Conservation (phyloP, 2,888 invertebrate species). For the Hololepta plana region DNA sequence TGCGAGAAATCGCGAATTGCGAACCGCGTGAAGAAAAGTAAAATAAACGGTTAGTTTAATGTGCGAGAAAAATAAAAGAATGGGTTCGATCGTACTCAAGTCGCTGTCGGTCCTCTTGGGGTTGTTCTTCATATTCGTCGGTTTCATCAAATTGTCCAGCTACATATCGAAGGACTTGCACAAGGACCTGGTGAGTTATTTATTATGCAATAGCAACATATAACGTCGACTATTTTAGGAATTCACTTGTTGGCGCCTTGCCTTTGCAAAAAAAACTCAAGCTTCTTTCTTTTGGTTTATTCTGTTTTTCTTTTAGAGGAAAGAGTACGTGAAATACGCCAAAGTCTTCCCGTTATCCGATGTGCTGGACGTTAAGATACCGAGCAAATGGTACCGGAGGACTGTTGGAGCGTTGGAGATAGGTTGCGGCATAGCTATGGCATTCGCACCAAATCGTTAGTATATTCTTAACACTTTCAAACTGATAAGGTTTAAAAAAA, state of each 20-base stretch:
- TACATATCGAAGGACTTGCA: constrained; percentile 87
- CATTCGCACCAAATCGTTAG: constrained; percentile 70
- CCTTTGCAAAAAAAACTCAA: constrained; percentile 20
- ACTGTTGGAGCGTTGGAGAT: constrained; percentile 72
- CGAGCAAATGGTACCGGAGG: constrained; percentile 83
- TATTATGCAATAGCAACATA: constrained; percentile 9
- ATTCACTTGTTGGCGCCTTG: constrained; percentile 25
- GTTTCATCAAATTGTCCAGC: constrained; percentile 81
- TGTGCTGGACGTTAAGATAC: constrained; percentile 67
- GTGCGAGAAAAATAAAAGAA: constrained; percentile 15
- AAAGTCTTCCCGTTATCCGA: constrained; percentile 79
- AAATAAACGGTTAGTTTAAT: too few relatives aligned
- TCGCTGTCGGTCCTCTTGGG: constrained; percentile 83
- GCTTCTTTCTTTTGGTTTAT: constrained; percentile 11
- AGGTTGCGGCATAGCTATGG: constrained; percentile 66
- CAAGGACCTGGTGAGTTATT: constrained; percentile 74
- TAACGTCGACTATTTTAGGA: constrained; percentile 16
- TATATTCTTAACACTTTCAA: constrained; percentile 13
- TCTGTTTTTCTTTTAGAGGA: constrained; percentile 42
- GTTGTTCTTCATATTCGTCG: constrained; percentile 88
- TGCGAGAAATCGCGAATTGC: neutral
- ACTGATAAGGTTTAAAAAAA: too few relatives aligned
- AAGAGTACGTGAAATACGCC: constrained; percentile 90
- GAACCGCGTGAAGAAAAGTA: neutral
- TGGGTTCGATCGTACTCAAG: constrained; percentile 68